Conservation (phyloP, 2,888 invertebrate species). For the Eueremaeus valkanovi region DNA sequence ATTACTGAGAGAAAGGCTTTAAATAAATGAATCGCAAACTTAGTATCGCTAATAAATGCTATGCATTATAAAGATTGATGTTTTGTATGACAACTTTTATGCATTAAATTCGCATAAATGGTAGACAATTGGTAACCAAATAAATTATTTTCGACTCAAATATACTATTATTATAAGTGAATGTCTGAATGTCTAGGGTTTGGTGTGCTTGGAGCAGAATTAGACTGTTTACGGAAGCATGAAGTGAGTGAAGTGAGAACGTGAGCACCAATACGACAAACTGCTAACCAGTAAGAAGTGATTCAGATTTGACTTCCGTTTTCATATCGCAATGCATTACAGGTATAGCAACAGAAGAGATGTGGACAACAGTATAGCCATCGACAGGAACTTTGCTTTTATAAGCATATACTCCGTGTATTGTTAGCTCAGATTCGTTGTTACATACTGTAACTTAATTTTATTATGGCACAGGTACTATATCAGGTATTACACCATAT, state of each 20-base stretch:
- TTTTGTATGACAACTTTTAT: no score
- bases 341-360: neutral
- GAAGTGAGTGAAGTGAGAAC: constrained; percentile 13
- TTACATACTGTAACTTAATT: no score
- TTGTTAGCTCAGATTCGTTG: no score
- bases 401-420: constrained; percentile 1
- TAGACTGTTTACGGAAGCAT: constrained; percentile 23
- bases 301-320: neutral
- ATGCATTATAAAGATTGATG: no score
- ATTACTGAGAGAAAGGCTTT: no score
- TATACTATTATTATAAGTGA: no score
- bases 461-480: constrained; percentile 1
- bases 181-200: neutral
- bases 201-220: neutral
- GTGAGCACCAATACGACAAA: constrained; percentile 29
- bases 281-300: constrained; percentile 7
- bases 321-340: neutral
- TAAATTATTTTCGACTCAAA: no score
- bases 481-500: no score
- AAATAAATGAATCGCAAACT: no score
- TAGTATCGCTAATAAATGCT: no score
- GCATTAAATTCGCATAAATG: no score
- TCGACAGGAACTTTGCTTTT: constrained; percentile 33
- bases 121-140: no score
- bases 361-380: neutral